Evolutionary conservation across 2,113 vertebrate species (phyloP).

Genomic region (Hypanus sabinus): DNA sequence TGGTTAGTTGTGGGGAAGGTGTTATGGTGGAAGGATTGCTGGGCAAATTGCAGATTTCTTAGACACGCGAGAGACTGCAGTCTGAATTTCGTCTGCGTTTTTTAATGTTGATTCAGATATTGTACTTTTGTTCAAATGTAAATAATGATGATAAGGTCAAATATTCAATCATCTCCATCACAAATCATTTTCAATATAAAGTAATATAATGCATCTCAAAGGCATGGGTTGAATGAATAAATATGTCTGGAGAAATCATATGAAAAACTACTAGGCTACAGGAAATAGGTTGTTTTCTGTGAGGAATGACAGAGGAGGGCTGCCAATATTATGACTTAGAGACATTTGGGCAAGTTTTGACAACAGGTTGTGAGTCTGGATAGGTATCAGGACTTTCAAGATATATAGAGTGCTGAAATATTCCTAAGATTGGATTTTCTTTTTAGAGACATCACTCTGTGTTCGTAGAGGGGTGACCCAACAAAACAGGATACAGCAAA

Average conservation of each 20-base stretch:
- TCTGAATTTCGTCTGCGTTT: no score
- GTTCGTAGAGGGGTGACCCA: neutral
- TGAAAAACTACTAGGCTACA: neutral
- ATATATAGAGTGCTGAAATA: neutral
- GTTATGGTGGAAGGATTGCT: neutral
- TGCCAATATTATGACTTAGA: neutral
- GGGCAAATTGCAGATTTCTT: neutral
- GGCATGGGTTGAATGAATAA: neutral
- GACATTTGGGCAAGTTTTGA: neutral
- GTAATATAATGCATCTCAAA: neutral
- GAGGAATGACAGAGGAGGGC: no score
- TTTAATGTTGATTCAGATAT: no score
- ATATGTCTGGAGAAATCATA: neutral
- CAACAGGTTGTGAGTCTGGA: neutral
- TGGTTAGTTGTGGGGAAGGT: neutral
- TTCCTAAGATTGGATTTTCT: neutral
- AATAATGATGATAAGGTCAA: neutral
- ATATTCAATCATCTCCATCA: neutral
- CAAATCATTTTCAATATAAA: neutral
- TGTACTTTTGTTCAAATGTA: neutral
- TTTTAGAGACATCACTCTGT: neutral
- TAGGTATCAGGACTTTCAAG: neutral
- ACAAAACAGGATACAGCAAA: neutral
- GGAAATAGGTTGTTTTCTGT: neutral
- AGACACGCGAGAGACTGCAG: no score